Conservation (phyloP, 2,888 invertebrate genomes). For the Lepidochrysops patricia region DNA sequence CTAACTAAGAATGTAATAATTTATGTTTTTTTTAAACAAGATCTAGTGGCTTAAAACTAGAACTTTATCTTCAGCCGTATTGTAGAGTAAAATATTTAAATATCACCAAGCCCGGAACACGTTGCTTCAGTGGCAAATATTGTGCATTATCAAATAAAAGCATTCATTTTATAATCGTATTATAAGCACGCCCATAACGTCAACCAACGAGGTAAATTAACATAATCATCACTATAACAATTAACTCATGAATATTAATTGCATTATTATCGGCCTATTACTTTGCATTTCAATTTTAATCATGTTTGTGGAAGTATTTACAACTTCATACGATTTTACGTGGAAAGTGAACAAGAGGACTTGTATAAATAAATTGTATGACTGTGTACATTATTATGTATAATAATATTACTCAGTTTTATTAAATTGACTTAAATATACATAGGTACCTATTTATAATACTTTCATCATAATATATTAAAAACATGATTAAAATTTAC, state of each 20-base stretch:
- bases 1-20: too few species aligned
- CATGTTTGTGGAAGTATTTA: constrained; percentile 12
- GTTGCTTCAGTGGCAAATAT: background rate
- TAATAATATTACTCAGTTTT: too few species aligned
- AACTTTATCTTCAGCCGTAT: too few species aligned
- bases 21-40: too few species aligned
- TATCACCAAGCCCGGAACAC: too few species aligned
- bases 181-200: constrained; percentile 5
- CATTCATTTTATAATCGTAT: background rate
- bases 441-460: too few species aligned
- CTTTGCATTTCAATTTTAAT: constrained; percentile 28
- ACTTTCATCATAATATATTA: too few species aligned
- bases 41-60: too few species aligned
- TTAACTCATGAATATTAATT: constrained; percentile 30
- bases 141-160: background rate
- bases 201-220: constrained; percentile 18
- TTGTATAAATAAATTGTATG: background rate
- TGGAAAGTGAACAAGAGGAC: background rate
- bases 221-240: constrained; percentile 25
- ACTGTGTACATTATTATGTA: too few species aligned
- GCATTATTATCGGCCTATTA: constrained; percentile 25
- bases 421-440: too few species aligned
- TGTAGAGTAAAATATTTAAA: too few species aligned
- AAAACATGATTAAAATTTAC: too few species aligned
- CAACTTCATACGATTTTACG: background rate